Base-by-base conservation (phyloP, 1,140 invertebrate species). In the Saccostrea cuccullata region DNA sequence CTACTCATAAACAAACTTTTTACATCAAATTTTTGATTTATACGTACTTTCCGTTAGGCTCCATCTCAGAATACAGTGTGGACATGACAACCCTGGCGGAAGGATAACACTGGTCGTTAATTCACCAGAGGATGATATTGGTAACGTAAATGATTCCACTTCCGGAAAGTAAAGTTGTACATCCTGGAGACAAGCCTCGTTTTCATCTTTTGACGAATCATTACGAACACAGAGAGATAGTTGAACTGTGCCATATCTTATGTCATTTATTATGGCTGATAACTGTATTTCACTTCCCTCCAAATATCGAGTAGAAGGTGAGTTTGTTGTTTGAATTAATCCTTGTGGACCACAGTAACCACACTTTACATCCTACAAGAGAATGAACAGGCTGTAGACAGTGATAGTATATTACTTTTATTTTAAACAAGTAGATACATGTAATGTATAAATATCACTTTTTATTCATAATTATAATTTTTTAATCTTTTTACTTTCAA, bases 151-250 rank as follows among this genome's bases (percentile, higher is more conserved):
- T 30, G 23, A 26, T 30, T 77, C 23, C 30, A 26, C 26, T 17
- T 77, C 70, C 11, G 70, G 70, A 30, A 77, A 30, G 30, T 77
- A 77, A 11, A 77, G 23, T 77, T 30, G 11, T 30, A 77, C 30
- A 4, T 77, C 70, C 4, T 77, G 70, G 26, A 15, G 26, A 12
- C 70, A 77, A 15, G 70, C 70, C 70, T 77, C 70, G 23, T 77
- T 77, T 77, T 77, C 70, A 36, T 77, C 30, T 17, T 77, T 77
- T 17, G 70, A 77, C 9, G 70, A 77, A 26, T 77, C 70, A 77
- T 77, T 77, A 26, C 70, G 70, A 36, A 77, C 26, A 30, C 70
- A 77, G 23, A 77, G 70, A 26, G 70, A 77, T 15, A 77, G 12
- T 36, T 77, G 70, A 77, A 77, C 13, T 6, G 26, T 30, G 23